Percentiles rank a stretch among this genome's conserved stretches.
These are phyloP conservation scores for Campoplex capitator DNA, from an alignment of 2,888 invertebrate genomes.

Conservation along the genomic window DNA sequence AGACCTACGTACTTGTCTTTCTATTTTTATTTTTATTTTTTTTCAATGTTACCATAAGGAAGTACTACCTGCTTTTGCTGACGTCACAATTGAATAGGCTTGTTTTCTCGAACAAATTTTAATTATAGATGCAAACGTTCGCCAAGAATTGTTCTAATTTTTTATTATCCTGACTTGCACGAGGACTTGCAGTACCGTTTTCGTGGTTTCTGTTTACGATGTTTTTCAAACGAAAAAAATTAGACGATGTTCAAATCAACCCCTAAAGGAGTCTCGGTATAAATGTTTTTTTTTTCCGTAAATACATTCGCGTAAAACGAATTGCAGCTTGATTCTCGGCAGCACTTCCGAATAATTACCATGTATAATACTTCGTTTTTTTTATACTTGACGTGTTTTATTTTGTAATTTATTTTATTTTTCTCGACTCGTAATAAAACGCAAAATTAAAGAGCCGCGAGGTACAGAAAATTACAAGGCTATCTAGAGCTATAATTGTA, in stretches of 20 bases:
- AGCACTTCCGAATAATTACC: background rate
- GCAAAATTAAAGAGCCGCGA: constrained; percentile 33
- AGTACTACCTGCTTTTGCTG: background rate
- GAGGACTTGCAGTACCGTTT: background rate
- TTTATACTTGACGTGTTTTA: background rate
- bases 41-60: background rate
- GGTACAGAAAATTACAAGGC: constrained; percentile 43
- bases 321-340: background rate
- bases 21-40: background rate
- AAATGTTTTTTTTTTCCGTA: background rate
- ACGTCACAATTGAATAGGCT: background rate
- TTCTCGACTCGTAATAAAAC: constrained; percentile 37
- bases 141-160: background rate
- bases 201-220: background rate
- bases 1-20: background rate
- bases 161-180: background rate
- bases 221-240: background rate
- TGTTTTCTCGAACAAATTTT: background rate
- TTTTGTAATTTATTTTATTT: constrained; percentile 8
- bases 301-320: background rate
- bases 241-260: background rate
- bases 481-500: constrained; percentile 29
- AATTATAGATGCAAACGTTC: background rate
- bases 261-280: background rate
- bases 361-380: background rate